Evolutionary conservation across 2,888 invertebrate species (phyloP).

Genomic region (Scelioninae gen. 2): DNA sequence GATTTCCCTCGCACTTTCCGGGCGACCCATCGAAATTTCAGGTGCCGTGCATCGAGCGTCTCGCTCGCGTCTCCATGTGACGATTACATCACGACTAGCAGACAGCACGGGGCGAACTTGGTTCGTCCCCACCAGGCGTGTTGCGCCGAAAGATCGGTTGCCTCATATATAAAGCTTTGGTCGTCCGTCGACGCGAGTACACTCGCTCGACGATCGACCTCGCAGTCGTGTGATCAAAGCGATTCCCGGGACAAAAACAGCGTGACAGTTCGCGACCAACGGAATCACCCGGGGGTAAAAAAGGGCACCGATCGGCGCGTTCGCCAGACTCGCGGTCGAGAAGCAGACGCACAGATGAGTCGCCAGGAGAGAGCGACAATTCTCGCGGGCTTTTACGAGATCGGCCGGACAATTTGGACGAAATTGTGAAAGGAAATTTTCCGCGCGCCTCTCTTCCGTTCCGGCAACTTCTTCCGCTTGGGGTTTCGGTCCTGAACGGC

Average conservation of each 20-base stretch:
- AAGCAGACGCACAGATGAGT: constrained; percentile 62
- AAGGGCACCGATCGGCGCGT: constrained; percentile 20
- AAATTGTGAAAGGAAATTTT: constrained; percentile 41
- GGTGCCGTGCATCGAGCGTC: constrained; percentile 27
- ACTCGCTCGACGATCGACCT: constrained; percentile 62
- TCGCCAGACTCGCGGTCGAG: constrained; percentile 14
- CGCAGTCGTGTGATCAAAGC: constrained; percentile 42
- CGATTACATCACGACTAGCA: constrained; percentile 53
- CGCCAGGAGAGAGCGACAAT: constrained; percentile 64
- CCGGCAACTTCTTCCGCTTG: not conserved
- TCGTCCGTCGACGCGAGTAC: constrained; percentile 63
- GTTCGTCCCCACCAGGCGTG: constrained; percentile 52
- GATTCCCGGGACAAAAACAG: constrained; percentile 36
- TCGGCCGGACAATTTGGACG: constrained; percentile 64
- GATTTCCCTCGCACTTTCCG: too few relatives aligned
- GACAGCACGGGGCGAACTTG: constrained; percentile 58
- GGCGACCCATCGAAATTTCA: constrained; percentile 12
- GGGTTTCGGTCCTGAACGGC: constrained; percentile 5
- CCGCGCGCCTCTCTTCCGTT: too few relatives aligned
- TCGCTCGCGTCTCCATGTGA: constrained; percentile 48
- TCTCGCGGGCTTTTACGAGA: constrained; percentile 64
- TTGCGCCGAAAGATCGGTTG: constrained; percentile 65
- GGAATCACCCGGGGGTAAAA: constrained; percentile 2
- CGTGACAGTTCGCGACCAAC: constrained; percentile 38
- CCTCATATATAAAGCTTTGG: constrained; percentile 69